Evolutionary conservation across 2,797 vertebrate genomes (phyloP), one percentile per base, ranked within the genome.

Genomic region (Carduelis carduelis): DNA sequence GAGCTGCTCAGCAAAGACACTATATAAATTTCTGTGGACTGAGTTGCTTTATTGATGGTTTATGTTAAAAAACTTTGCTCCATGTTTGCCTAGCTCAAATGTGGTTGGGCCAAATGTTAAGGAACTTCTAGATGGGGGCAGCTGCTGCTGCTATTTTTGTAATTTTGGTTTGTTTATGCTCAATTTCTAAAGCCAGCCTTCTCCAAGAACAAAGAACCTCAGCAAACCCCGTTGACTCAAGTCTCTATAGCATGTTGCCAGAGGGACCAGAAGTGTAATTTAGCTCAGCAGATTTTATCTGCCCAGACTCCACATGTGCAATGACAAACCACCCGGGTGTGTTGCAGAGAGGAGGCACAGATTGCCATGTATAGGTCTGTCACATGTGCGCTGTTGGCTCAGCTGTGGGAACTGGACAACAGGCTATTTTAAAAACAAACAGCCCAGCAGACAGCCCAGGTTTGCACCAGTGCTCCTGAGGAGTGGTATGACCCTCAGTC

Each of bases 151-250:
- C 78, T 93, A 10, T 71, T 93, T 88, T 89, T 66, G 43, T 80
- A 43, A 15, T 80, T 89, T 83, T 64, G 75, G 46, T 89, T 92
- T 92, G 76, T 83, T 95, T 93, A 71, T 64, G 37, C 46, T 91
- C 30, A 37, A 4, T 32, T 85, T 75, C 50, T 75, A 78, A 95
- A 93, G 76, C 34, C 85, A 89, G 81, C 28, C 15, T 64, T 23
- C 47, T 69, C 47, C 37, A 47, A 65, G 72, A 83, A 93, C 80
- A 86, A 89, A 94, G 55, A 64, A 61, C 50, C 43, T 72, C 69
- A 60, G 60, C 79, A 93, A 95, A 72, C 18, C 34, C 72, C 70
- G 24, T 39, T 3, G 23, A 46, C 43, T 70, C 46, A 20, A 60
- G 57, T 60, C 52, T 79, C 59, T 81, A 52, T 35, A 82, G 32